Evolutionary conservation across 2,113 vertebrate genomes (phyloP), one percentile per base, ranked within the genome.

Genomic region (Sula dactylatra): DNA sequence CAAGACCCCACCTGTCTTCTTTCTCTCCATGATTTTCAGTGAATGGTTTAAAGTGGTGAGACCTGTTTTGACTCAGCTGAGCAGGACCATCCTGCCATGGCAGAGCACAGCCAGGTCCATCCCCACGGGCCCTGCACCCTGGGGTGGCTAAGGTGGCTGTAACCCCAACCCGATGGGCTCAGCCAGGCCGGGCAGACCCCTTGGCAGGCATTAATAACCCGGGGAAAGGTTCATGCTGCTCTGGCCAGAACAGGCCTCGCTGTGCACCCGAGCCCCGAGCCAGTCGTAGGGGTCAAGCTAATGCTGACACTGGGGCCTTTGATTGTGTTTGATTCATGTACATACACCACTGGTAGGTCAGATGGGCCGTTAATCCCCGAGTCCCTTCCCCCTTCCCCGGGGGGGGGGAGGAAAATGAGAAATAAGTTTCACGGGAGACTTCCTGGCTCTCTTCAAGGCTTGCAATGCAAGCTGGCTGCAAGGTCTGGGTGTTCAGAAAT

Each of bases 311-410:
- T 25, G 85, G 29, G 74, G 91, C 93, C 97, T 98, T 98, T 98
- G 97, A 98, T 97, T 98, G 91, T 12, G n/a, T 58, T 94, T 98
- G 97, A 98, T 97, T 98, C 97, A 97, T 98, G 97, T 80, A 87
- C 34, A 6, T 47, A 24, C 90, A 79, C 31, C 85, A 13, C 90
- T 66, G 86, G 52, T 66, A 70, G 97, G 97, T 97, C 97, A 98
- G 91, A 79, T 91, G 87, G 90, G 82, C 91, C 7, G 82, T 97
- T 94, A 91, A 97, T 97, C 81, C 92, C 73, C 0, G 2, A 32
- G 42, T 19, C 94, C 95, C 95, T 94, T 81, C 95, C 96, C 95
- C 92, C 90, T 88, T 86, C 62, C 76, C 24, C 34, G 10, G 34
- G 25, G n/a, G n/a, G n/a, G n/a, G n/a, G n/a, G 45, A 13, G 13